A percentile compares a stretch with the other conserved stretches of the same genome.
These are phyloP conservation scores for Spinibarbus caldwelli DNA, from an alignment of 2,797 vertebrate species.

Conservation along the genomic window DNA sequence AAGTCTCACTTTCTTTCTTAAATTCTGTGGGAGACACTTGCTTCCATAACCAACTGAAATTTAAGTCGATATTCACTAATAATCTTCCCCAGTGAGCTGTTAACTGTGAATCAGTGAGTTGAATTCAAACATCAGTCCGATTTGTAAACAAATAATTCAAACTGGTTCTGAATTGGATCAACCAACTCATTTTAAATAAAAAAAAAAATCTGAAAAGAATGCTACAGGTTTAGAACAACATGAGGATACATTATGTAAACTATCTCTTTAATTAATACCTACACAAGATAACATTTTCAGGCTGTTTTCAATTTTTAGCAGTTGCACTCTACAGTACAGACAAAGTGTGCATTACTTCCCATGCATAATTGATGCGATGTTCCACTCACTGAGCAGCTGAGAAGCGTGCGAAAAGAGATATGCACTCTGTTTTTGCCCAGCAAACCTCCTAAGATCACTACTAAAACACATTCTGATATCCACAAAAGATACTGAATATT, in stretches of 20 bases:
- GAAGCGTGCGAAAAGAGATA: constrained; percentile 68
- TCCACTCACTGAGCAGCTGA: constrained; percentile 56
- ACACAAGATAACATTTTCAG: constrained; percentile 52
- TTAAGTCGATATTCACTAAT: neutral
- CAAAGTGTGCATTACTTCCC: constrained; percentile 74
- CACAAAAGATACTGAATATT: constrained; percentile 15
- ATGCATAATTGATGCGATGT: constrained; percentile 75
- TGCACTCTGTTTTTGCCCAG: constrained; percentile 43
- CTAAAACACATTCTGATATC: constrained; percentile 18
- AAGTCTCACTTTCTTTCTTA: too few relatives aligned
- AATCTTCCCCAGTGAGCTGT: neutral
- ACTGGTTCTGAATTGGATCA: too few relatives aligned
- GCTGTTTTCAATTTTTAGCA: constrained; percentile 67
- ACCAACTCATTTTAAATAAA: too few relatives aligned
- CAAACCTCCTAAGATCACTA: constrained; percentile 16
- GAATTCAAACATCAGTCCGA: too few relatives aligned
- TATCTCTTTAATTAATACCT: constrained; percentile 65
- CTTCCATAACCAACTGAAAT: neutral
- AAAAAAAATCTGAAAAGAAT: neutral
- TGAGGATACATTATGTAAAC: neutral
- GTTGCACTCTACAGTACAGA: constrained; percentile 61
- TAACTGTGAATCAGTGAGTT: neutral
- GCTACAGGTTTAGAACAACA: neutral
- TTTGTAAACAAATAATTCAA: too few relatives aligned
- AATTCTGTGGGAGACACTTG: neutral